Conservation (phyloP, 1,140 invertebrate genomes). For the Drosophila sp. region DNA sequence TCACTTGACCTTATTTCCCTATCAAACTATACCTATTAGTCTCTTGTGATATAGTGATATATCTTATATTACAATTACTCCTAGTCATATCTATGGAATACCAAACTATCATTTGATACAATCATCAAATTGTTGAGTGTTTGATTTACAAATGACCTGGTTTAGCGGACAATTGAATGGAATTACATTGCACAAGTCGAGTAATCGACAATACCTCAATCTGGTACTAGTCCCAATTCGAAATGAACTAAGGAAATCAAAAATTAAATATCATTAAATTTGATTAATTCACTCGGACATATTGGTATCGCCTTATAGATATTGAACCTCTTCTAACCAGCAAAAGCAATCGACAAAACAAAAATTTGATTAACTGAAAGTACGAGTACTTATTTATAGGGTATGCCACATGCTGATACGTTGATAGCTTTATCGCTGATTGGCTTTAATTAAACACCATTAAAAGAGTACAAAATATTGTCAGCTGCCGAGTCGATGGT, state of each 20-base stretch:
- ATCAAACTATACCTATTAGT: conserved; percentile 4
- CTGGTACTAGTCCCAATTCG: conserved; percentile 10
- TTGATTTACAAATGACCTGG: conserved; percentile 41
- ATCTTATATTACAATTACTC: neutral
- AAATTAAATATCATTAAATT: conserved; percentile 81
- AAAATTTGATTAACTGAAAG: conserved; percentile 61
- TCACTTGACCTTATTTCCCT: conserved; percentile 16
- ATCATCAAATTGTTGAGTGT: conserved; percentile 23
- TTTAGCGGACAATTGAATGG: conserved; percentile 17
- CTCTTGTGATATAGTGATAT: conserved; percentile 3
- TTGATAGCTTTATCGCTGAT: conserved; percentile 71
- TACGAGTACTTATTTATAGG: conserved; percentile 37
- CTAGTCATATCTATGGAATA: neutral
- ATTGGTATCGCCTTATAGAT: conserved; percentile 57
- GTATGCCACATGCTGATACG: conserved; percentile 70
- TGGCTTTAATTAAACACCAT: conserved; percentile 82
- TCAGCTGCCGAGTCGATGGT: conserved; percentile 57
- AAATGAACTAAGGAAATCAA: conserved; percentile 40
- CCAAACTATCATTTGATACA: conserved; percentile 4
- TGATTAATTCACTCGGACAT: conserved; percentile 77
- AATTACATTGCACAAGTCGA: conserved; percentile 44
- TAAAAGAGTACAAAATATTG: conserved; percentile 73
- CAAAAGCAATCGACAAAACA: neutral
- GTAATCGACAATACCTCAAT: conserved; percentile 26
- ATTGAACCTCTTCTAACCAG: conserved; percentile 2